Percentiles rank a stretch among this genome's conserved stretches.
phyloP scores from a whole-genome alignment of 2,888 invertebrate species.

The Cheilosia variabilis region DNA sequence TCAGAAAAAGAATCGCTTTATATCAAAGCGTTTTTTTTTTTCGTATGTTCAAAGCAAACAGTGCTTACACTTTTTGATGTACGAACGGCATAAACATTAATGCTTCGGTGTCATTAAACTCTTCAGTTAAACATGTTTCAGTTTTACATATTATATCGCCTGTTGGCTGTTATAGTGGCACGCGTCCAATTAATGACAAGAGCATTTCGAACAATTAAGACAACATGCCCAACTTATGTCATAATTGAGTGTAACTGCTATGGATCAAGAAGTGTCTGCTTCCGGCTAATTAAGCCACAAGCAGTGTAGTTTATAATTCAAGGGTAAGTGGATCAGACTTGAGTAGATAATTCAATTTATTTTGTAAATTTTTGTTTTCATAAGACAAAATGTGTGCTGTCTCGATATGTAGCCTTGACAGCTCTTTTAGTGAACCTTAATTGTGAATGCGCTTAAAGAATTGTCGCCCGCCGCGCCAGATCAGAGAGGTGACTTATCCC shows the following conservation, averaged over 20 bases:
- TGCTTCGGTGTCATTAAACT: constrained; percentile 33
- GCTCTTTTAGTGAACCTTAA: too few relatives aligned
- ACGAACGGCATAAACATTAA: constrained; percentile 21
- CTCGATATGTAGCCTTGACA: neutral
- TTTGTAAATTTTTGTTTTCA: constrained; percentile 8
- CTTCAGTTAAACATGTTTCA: constrained; percentile 18
- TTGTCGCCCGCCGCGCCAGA: too few relatives aligned
- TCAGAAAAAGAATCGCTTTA: constrained; percentile 21
- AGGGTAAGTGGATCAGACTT: constrained; percentile 59
- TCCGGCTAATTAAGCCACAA: constrained; percentile 58
- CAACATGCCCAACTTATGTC: constrained; percentile 50
- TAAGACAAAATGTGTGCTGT: constrained; percentile 6
- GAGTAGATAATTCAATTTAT: constrained; percentile 54
- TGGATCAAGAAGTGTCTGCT: constrained; percentile 56
- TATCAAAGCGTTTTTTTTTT: constrained; percentile 40
- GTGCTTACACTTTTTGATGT: constrained; percentile 8
- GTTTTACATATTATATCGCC: constrained; percentile 19
- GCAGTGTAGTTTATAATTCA: constrained; percentile 34
- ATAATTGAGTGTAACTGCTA: constrained; percentile 56
- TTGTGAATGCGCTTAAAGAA: too few relatives aligned
- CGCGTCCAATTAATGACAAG: constrained; percentile 50
- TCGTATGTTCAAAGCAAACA: constrained; percentile 3
- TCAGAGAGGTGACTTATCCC: too few relatives aligned
- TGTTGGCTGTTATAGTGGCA: constrained; percentile 18
- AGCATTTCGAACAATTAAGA: constrained; percentile 51